phyloP scores from a whole-genome alignment of 1,140 invertebrate genomes.

The Orchestia grillus region DNA sequence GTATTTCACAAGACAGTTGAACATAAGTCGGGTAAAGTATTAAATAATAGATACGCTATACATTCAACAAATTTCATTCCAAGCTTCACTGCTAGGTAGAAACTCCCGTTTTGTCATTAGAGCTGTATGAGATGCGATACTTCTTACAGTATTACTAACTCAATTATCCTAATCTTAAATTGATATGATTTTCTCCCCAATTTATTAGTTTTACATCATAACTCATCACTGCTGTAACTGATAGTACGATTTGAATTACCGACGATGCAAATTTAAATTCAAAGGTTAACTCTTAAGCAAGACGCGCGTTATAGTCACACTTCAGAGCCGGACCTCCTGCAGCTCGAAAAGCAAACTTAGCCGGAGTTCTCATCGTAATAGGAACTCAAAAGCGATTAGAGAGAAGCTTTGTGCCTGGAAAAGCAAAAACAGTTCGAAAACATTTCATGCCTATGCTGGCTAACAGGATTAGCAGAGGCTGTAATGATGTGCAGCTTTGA shows the following conservation, averaged over 20 bases:
- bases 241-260: neutral
- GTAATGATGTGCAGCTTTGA: neutral
- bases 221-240: too few relatives aligned
- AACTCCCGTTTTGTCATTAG: too few relatives aligned
- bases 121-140: too few relatives aligned
- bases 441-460: neutral
- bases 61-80: too few relatives aligned
- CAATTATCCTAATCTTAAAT: too few relatives aligned
- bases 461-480: neutral
- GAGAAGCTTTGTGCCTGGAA: neutral
- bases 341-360: neutral
- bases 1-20: too few relatives aligned
- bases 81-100: too few relatives aligned
- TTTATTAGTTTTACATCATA: too few relatives aligned
- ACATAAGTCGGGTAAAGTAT: too few relatives aligned
- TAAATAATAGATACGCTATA: too few relatives aligned
- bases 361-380: neutral
- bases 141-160: too few relatives aligned
- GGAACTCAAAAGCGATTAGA: neutral
- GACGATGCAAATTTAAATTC: neutral
- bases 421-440: neutral
- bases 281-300: neutral
- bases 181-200: too few relatives aligned
- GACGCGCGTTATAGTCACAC: neutral
- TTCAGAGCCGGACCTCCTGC: neutral